A percentile compares a stretch with the other conserved stretches of the same genome.
These are phyloP conservation scores for Rhaphigaster nebulosa DNA, from an alignment of 2,888 invertebrate species.

Conservation along the genomic window DNA sequence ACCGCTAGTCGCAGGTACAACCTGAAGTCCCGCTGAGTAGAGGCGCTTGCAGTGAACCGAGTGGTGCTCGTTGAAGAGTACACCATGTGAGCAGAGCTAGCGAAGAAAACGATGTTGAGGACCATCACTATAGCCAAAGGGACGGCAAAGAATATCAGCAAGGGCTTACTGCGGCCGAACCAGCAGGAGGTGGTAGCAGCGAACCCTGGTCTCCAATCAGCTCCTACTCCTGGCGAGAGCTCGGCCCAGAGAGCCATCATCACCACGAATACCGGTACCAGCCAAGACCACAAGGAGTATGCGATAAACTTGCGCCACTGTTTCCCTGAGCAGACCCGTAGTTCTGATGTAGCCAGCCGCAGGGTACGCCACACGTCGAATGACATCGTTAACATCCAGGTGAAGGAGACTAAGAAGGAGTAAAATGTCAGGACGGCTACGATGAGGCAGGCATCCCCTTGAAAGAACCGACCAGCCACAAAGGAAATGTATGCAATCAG, in stretches of 20 bases:
- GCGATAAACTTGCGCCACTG: conserved; percentile 69
- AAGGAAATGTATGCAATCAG: conserved; percentile 71
- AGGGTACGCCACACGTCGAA: conserved; percentile 71
- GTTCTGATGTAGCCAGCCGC: conserved; percentile 70
- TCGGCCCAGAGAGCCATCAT: conserved; percentile 68
- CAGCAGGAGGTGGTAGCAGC: conserved; percentile 71
- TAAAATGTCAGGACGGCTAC: conserved; percentile 71
- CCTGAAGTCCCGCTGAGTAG: conserved; percentile 68
- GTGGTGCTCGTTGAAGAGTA: conserved; percentile 68
- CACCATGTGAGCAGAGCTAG: conserved; percentile 69
- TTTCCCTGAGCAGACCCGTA: conserved; percentile 69
- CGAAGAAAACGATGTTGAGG: conserved; percentile 69
- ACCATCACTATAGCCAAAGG: conserved; percentile 70
- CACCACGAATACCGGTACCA: conserved; percentile 68
- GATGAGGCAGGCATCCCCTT: conserved; percentile 68
- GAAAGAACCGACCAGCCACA: conserved; percentile 68
- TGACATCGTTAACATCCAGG: conserved; percentile 73
- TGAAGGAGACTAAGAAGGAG: conserved; percentile 72
- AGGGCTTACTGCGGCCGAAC: conserved; percentile 70
- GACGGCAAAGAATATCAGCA: conserved; percentile 71
- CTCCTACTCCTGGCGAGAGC: conserved; percentile 64
- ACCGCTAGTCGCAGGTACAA: conserved; percentile 70
- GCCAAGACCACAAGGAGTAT: conserved; percentile 70
- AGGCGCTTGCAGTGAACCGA: conserved; percentile 66
- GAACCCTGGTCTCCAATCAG: conserved; percentile 69